These are phyloP conservation scores for Crepidodera aurea DNA, from an alignment of 2,888 invertebrate species.

Conservation along the genomic window DNA sequence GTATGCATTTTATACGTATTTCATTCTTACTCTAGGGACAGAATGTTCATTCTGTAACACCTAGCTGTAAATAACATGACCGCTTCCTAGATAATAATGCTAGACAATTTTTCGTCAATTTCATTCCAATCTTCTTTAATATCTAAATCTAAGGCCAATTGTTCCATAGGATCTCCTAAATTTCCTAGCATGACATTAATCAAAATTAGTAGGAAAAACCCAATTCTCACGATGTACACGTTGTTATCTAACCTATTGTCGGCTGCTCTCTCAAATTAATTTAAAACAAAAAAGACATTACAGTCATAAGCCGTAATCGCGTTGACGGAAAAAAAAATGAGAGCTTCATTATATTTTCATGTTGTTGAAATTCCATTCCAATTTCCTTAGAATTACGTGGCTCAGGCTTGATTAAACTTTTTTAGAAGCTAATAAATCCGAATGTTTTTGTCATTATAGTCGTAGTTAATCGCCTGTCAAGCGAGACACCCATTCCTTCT, in stretches of 20 bases:
- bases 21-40: too few relatives aligned
- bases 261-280: neutral
- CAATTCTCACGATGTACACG: neutral
- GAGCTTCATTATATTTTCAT: constrained; percentile 12
- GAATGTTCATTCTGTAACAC: too few relatives aligned
- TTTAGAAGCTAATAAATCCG: constrained; percentile 19
- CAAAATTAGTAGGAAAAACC: too few relatives aligned
- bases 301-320: neutral
- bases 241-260: too few relatives aligned
- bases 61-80: too few relatives aligned
- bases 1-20: too few relatives aligned
- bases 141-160: too few relatives aligned
- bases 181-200: too few relatives aligned
- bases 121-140: too few relatives aligned
- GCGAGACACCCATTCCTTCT: constrained; percentile 3
- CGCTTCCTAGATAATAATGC: too few relatives aligned
- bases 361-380: constrained; percentile 18
- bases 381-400: constrained; percentile 21
- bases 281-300: neutral
- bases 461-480: constrained; percentile 25
- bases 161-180: too few relatives aligned
- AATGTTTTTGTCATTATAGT: constrained; percentile 22
- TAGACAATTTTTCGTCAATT: too few relatives aligned
- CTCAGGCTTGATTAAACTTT: constrained; percentile 19
- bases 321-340: neutral